These are phyloP conservation scores for Drosophila emarginata DNA, from an alignment of 2,888 invertebrate genomes.

Conservation along the genomic window DNA sequence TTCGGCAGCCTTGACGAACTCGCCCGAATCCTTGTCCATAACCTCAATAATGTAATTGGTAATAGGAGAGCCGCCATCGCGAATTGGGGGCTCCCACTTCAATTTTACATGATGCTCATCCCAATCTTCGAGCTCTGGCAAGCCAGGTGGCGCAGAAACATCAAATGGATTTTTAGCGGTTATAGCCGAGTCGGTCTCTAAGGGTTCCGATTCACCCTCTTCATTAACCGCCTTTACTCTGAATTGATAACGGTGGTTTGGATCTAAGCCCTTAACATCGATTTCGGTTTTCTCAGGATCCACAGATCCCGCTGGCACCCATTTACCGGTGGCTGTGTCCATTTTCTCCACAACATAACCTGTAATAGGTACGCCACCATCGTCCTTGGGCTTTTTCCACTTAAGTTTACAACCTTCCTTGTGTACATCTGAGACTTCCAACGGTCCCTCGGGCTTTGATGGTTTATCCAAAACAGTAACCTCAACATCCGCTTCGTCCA, in stretches of 20 bases:
- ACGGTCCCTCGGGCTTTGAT: constrained; percentile 88
- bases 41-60: constrained; percentile 96
- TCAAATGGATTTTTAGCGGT: constrained; percentile 99
- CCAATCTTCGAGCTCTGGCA: constrained; percentile 95
- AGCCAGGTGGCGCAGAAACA: constrained; percentile 92
- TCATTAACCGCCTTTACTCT: constrained; percentile 98
- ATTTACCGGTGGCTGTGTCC: constrained; percentile 93
- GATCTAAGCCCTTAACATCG: constrained; percentile 92
- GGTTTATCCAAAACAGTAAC: constrained; percentile 90
- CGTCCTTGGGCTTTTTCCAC: constrained; percentile 98
- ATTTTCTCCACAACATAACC: constrained; percentile 97
- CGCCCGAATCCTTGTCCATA: constrained; percentile 93
- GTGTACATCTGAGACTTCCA: constrained; percentile 94
- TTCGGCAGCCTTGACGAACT: constrained; percentile 93
- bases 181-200: constrained; percentile 93
- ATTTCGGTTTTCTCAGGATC: constrained; percentile 92
- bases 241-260: constrained; percentile 98
- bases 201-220: constrained; percentile 97
- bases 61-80: constrained; percentile 96
- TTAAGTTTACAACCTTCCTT: constrained; percentile 96
- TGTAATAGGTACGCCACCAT: constrained; percentile 95
- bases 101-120: constrained; percentile 94
- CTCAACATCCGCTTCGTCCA: constrained; percentile 96
- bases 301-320: constrained; percentile 93
- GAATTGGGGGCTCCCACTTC: constrained; percentile 94